Conservation (phyloP, 2,888 invertebrate genomes). For the Drosophila niveifrons region DNA sequence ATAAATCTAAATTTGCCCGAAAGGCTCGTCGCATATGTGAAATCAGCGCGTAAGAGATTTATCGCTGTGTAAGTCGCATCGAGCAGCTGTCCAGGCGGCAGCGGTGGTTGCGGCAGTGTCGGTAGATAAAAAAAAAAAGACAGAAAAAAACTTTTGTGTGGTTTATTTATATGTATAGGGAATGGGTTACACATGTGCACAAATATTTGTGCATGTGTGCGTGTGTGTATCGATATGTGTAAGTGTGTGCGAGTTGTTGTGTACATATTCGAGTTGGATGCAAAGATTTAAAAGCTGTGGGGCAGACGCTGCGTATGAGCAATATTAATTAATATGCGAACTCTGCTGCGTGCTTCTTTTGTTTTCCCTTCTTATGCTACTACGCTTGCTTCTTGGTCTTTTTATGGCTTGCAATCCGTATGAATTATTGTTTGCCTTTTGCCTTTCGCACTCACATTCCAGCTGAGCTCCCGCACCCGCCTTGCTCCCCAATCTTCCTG, state of each 20-base stretch:
- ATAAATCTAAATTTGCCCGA: constrained; percentile 71
- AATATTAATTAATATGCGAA: constrained; percentile 66
- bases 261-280: background rate
- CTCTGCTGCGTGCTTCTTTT: constrained; percentile 8
- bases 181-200: constrained; percentile 7
- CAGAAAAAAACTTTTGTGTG: constrained; percentile 1
- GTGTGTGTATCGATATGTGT: background rate
- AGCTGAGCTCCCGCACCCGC: background rate
- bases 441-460: constrained; percentile 27
- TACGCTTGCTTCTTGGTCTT: constrained; percentile 3
- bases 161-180: constrained; percentile 17
- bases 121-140: constrained; percentile 2
- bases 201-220: too few species aligned
- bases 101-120: too few species aligned
- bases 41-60: constrained; percentile 67
- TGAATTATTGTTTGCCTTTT: constrained; percentile 60
- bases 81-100: constrained; percentile 58
- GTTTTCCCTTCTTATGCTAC: background rate
- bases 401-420: constrained; percentile 33
- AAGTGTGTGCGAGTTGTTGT: constrained; percentile 1
- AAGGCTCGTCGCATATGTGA: constrained; percentile 67
- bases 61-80: constrained; percentile 51
- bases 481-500: background rate
- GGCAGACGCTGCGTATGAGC: constrained; percentile 52
- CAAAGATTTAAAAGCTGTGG: constrained; percentile 31